These are phyloP conservation scores for Ochropacha duplaris DNA, from an alignment of 2,888 invertebrate species.

Conservation along the genomic window DNA sequence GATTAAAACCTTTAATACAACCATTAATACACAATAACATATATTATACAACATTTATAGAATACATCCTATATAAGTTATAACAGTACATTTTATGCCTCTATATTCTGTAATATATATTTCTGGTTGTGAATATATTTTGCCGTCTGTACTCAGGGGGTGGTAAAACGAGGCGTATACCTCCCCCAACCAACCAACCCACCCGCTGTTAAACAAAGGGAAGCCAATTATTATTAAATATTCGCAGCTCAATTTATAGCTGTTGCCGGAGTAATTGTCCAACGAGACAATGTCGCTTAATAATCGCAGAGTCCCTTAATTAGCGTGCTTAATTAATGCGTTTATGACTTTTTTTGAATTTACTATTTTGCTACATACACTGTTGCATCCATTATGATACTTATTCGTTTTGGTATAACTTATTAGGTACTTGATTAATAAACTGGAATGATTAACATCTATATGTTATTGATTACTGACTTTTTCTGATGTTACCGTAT, in stretches of 20 bases:
- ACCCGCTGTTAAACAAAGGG: slow-evolving; percentile 75
- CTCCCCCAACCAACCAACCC: slow-evolving; percentile 25
- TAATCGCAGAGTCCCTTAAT: slow-evolving; percentile 49
- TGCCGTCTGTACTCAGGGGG: slow-evolving; percentile 40
- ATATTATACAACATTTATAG: too few species aligned
- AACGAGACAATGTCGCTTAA: slow-evolving; percentile 55
- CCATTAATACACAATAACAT: too few species aligned
- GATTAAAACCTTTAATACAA: too few species aligned
- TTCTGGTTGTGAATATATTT: slow-evolving; percentile 7
- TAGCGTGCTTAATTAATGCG: slow-evolving; percentile 42
- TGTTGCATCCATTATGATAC: too few species aligned
- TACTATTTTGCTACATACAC: neutral
- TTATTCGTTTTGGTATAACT: too few species aligned
- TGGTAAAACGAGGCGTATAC: slow-evolving; percentile 22
- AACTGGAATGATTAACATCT: too few species aligned
- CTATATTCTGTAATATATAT: neutral
- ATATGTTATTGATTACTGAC: too few species aligned
- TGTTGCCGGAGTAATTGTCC: slow-evolving; percentile 55
- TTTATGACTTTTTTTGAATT: slow-evolving; percentile 22
- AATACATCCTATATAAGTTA: too few species aligned
- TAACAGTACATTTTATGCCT: too few species aligned
- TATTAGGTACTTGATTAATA: too few species aligned
- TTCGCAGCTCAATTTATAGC: slow-evolving; percentile 51
- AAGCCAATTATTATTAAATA: slow-evolving; percentile 75
- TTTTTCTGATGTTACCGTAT: too few species aligned